phyloP scores from a whole-genome alignment of 2,113 vertebrate genomes.

The Rhynchomys soricoides region DNA sequence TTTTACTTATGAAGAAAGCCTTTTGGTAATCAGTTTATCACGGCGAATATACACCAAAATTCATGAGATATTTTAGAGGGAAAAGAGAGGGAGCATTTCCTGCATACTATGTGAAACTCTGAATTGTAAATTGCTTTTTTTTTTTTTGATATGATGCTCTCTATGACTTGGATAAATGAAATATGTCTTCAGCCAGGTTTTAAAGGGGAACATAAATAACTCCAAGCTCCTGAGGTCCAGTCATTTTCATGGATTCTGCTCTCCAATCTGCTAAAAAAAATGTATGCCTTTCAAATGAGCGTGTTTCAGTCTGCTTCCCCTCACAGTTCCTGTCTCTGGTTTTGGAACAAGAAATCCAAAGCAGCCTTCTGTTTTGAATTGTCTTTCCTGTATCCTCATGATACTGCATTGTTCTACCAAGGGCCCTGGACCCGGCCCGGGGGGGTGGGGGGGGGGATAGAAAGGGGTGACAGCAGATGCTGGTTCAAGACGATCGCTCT shows the following conservation, averaged over 20 bases:
- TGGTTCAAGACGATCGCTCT: conserved; percentile 75
- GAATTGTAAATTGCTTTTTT: conserved; percentile 45
- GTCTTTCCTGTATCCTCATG: conserved; percentile 58
- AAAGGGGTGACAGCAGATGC: conserved; percentile 67
- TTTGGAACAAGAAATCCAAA: conserved; percentile 56
- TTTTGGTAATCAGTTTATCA: conserved; percentile 43
- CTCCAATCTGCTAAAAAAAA: conserved; percentile 50
- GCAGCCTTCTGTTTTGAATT: conserved; percentile 68
- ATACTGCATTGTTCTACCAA: conserved; percentile 60
- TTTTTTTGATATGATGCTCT: conserved; percentile 53
- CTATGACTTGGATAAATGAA: conserved; percentile 41
- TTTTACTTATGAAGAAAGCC: conserved; percentile 38
- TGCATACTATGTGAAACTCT: conserved; percentile 36
- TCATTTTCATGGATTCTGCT: conserved; percentile 39
- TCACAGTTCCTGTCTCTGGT: neutral
- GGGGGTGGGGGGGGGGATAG: conserved; percentile 59
- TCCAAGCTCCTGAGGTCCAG: neutral
- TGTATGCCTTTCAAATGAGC: neutral
- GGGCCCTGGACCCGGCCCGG: conserved; percentile 61
- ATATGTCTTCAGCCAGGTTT: conserved; percentile 26
- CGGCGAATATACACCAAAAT: conserved; percentile 29
- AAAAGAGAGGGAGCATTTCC: neutral
- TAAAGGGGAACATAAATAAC: conserved; percentile 30
- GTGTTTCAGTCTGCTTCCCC: neutral
- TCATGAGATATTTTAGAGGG: neutral